phyloP scores from a whole-genome alignment of 2,888 invertebrate genomes.

The Aleiodes alternator region DNA sequence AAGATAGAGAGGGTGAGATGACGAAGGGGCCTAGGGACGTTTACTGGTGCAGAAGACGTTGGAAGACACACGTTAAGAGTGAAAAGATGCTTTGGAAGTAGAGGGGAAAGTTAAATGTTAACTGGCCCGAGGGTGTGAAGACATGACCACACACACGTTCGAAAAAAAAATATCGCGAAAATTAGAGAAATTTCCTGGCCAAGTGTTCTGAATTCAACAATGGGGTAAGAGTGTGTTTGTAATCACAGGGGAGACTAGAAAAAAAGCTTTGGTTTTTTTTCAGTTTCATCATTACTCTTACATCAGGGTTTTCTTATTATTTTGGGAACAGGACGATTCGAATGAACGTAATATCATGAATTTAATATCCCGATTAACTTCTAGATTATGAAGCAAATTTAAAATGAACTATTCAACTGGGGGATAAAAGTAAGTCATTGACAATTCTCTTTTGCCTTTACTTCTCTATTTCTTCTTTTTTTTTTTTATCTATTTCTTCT shows the following conservation, averaged over 20 bases:
- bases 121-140: constrained; percentile 5
- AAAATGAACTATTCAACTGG: no score
- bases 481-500: no score
- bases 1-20: constrained; percentile 38
- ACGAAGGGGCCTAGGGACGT: constrained; percentile 29
- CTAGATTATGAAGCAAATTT: no score
- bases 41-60: constrained; percentile 11
- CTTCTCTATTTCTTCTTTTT: no score
- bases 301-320: no score
- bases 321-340: no score
- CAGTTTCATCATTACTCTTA: no score
- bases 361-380: no score
- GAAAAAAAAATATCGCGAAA: constrained; percentile 40
- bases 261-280: no score
- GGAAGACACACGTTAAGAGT: neutral
- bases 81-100: constrained; percentile 33
- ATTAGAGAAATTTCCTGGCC: constrained; percentile 42
- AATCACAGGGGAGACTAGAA: neutral
- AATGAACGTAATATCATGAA: no score
- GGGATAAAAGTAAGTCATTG: no score
- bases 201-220: neutral
- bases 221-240: constrained; percentile 23
- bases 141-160: neutral
- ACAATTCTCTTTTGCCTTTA: no score
- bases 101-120: constrained; percentile 27